Conservation (phyloP, 2,888 invertebrate species). For the Meloe dianella region DNA sequence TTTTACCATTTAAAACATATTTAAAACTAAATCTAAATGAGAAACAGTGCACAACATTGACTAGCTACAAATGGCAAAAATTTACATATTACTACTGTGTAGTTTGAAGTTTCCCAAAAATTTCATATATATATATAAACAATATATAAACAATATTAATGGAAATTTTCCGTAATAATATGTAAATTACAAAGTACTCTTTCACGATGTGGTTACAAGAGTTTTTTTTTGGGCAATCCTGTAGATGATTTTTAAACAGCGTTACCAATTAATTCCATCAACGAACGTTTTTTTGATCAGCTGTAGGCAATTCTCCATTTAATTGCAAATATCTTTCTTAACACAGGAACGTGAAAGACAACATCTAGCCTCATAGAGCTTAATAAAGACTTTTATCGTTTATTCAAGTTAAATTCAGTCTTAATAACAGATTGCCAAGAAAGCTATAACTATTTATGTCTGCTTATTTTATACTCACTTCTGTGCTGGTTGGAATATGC, state of each 20-base stretch:
- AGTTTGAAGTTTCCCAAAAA: neutral
- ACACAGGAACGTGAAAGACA: neutral
- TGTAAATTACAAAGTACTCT: neutral
- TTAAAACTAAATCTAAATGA: neutral
- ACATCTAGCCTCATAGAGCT: neutral
- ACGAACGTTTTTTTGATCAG: neutral
- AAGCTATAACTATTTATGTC: neutral
- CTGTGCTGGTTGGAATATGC: slow-evolving; percentile 70
- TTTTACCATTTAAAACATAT: neutral
- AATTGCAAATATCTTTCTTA: too few relatives aligned
- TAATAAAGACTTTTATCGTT: neutral
- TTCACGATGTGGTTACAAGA: slow-evolving; percentile 8
- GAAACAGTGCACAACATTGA: neutral
- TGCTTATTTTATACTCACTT: slow-evolving; percentile 64
- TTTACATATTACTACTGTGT: neutral
- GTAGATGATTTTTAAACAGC: neutral
- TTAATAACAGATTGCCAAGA: slow-evolving; percentile 11
- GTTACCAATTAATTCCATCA: neutral
- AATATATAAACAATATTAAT: neutral
- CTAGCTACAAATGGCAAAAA: neutral
- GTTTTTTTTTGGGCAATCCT: neutral
- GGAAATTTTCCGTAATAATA: neutral
- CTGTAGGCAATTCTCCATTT: too few relatives aligned
- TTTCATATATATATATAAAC: too few relatives aligned
- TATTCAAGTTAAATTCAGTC: neutral